Conservation (phyloP, 1,140 invertebrate genomes). For the Penaeus indicus region DNA sequence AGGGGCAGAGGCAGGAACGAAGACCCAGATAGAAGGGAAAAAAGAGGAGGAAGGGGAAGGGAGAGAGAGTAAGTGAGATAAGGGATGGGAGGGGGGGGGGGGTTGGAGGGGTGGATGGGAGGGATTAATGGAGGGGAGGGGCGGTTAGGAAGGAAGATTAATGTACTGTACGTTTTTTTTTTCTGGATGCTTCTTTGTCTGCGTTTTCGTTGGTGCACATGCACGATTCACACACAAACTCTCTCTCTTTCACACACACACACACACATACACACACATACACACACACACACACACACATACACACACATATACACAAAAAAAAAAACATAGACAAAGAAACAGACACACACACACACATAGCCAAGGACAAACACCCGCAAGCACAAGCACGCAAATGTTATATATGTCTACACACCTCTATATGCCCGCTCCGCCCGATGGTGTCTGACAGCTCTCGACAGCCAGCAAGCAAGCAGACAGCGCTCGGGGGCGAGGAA, state of each 20-base stretch:
- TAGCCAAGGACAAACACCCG: too few relatives aligned
- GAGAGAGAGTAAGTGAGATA: background rate
- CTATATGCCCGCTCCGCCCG: too few relatives aligned
- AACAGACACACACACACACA: too few relatives aligned
- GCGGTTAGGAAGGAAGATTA: too few relatives aligned
- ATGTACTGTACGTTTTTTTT: too few relatives aligned
- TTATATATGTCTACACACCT: too few relatives aligned
- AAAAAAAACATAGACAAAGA: too few relatives aligned
- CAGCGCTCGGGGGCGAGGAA: too few relatives aligned
- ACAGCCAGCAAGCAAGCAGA: too few relatives aligned
- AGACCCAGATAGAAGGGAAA: background rate
- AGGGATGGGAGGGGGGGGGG: background rate
- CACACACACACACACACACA: slow-evolving; percentile 33
- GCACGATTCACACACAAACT: slow-evolving; percentile 30
- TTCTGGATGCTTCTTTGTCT: too few relatives aligned
- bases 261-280: slow-evolving; percentile 18
- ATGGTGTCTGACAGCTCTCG: too few relatives aligned
- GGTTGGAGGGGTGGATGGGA: background rate
- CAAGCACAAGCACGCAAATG: too few relatives aligned
- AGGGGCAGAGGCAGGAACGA: background rate
- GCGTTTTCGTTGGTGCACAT: background rate
- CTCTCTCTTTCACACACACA: slow-evolving; percentile 35
- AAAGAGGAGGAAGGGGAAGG: background rate
- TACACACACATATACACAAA: background rate
- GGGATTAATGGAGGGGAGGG: background rate